Evolutionary conservation across 2,797 vertebrate genomes (phyloP), one percentile per base, ranked within the genome.

Genomic region (Clarias fuscus): DNA sequence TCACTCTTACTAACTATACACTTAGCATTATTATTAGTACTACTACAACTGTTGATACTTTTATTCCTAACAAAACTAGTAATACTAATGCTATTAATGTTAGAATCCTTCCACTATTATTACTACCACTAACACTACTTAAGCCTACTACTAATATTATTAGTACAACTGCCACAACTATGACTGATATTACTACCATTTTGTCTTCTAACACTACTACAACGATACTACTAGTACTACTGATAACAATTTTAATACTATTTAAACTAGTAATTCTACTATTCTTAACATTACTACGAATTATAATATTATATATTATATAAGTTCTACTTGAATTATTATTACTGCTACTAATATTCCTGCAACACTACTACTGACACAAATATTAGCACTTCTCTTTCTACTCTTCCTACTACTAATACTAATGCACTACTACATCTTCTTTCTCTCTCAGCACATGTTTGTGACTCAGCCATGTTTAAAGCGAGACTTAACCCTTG

Each of bases 401-500:
- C 40, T 72, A 7, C 7, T 71, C 7, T 24, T 43, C 11, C 15
- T 24, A 5, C 13, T 53, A 53, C 48, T 53, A 53, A 13, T 3
- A 53, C 11, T 53, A 53, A 48, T 13, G 3, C 3, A 53, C 11
- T 13, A 14, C 20, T 24, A 53, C 13, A 53, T 37, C 4, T 78
- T 24, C n/a, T 6, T 40, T 73, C 72, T 83, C 27, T 78, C 15
- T 27, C 92, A 98, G 97, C 95, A 97, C 88, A 86, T 92, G 3
- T 95, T 97, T 86, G 88, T 97, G 87, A 95, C 92, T 17, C 97
- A 97, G 92, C 90, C 93, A 20, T 40, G 89, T 58, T 92, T 96
- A 89, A 94, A 86, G 22, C 91, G 90, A 83, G 93, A 94, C 0
- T 94, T 98, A 90, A 97, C 96, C 40, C 93, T 96, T 48, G 96